Conservation (phyloP, 2,113 vertebrate genomes). For the Rallus limicola region DNA sequence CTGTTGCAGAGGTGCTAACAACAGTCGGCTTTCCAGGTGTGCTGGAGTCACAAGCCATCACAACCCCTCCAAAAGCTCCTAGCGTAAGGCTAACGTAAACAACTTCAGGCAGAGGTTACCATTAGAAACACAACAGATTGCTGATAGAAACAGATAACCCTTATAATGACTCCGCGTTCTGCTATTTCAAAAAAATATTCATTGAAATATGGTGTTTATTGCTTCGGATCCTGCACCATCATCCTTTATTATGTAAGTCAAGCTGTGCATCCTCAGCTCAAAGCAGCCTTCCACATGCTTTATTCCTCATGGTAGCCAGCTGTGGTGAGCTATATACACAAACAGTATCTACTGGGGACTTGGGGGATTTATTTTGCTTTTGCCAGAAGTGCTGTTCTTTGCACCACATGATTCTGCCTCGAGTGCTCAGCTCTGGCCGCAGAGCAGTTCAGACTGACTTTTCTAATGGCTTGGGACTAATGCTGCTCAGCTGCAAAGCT, state of each 20-base stretch:
- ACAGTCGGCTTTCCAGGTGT: neutral
- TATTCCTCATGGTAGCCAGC: neutral
- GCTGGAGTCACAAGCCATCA: neutral
- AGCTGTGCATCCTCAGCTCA: neutral
- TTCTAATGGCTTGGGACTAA: neutral
- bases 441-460: neutral
- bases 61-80: neutral
- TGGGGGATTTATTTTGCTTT: conserved; percentile 21
- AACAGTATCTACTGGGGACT: neutral
- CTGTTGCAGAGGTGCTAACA: neutral
- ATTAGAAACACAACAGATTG: conserved; percentile 16
- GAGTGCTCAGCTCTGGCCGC: neutral
- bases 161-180: neutral
- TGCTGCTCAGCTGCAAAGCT: neutral
- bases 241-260: conserved; percentile 30
- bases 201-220: conserved; percentile 34
- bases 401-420: neutral
- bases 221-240: neutral
- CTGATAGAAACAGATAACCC: conserved; percentile 11
- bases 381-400: neutral
- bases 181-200: conserved; percentile 10
- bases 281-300: conserved; percentile 5
- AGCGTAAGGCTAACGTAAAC: neutral
- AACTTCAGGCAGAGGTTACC: neutral
- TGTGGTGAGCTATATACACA: neutral